Evolutionary conservation across 2,113 vertebrate genomes (phyloP), one percentile per base, ranked within the genome.

Genomic region (Dunckerocampus dactyliophorus): DNA sequence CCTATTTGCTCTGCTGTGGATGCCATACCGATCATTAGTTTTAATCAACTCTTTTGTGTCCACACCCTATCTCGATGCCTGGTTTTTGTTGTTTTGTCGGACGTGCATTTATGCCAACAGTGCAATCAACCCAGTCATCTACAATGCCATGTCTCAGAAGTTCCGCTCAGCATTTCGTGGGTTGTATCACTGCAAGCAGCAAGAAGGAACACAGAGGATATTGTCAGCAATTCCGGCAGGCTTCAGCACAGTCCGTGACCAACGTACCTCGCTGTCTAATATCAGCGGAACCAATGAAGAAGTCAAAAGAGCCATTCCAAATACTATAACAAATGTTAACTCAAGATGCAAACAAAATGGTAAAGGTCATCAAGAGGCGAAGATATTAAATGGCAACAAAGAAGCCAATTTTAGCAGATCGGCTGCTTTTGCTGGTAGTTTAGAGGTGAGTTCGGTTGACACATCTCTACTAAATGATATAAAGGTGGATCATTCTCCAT

Each of bases 71-170:
- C 76, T 89, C 65, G 77, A 92, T 6, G 84, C 84, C 59, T 91
- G 92, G 93, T 91, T 92, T 69, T 54, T 92, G 17, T 87, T 93
- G 16, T 93, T 93, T 63, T 92, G 91, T 63, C 71, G 86, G 17
- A 88, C 72, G 0, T 92, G 91, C 67, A 74, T 94, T 65, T 94
- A 92, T 6, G 82, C 92, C 76, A 91, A 92, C 88, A 93, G 92
- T 0, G 88, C 92, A 20, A 88, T 93, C 77, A 92, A 92, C 84
- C 92, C 93, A 0, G 71, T 92, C 7, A 77, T 92, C 56, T 93
- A 92, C 81, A 93, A 92, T 60, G 88, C 89, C 57, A 91, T 90
- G 92, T 94, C 91, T 7, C 90, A 87, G 85, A 92, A 91, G 82
- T 92, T 93, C 65, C 87, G 85, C 58, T 85, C 68, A 0, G 92